Evolutionary conservation across 2,888 invertebrate species (phyloP).

Genomic region (Dendrolimus houi): DNA sequence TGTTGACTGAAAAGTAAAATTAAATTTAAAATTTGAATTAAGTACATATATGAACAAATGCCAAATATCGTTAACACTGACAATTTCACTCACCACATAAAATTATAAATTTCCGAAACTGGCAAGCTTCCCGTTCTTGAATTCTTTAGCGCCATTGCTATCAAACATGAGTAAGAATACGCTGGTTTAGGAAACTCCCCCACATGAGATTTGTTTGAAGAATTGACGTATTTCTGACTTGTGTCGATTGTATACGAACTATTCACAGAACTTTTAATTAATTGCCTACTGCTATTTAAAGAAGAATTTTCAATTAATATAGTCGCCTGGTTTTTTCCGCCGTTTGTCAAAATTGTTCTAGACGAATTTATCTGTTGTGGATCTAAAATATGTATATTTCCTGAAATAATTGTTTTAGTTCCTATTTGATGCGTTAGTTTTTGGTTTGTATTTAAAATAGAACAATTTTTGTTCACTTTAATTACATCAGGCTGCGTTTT

Average conservation of each 20-base stretch:
- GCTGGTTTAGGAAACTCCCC: slow-evolving; percentile 94
- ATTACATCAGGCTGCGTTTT: slow-evolving; percentile 61
- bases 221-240: slow-evolving; percentile 59
- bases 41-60: too few relatives aligned
- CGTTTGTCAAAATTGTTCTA: slow-evolving; percentile 68
- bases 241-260: slow-evolving; percentile 56
- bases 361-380: slow-evolving; percentile 54
- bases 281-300: slow-evolving; percentile 62
- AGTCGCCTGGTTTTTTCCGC: slow-evolving; percentile 64
- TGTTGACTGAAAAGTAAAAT: slow-evolving; percentile 84
- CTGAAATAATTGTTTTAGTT: slow-evolving; percentile 70
- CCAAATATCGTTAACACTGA: too few relatives aligned
- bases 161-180: slow-evolving; percentile 98
- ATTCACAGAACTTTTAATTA: slow-evolving; percentile 64
- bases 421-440: slow-evolving; percentile 62
- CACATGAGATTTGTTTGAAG: slow-evolving; percentile 56
- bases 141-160: slow-evolving; percentile 98
- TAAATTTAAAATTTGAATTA: slow-evolving; percentile 9
- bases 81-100: slow-evolving; percentile 89
- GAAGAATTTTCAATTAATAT: slow-evolving; percentile 70
- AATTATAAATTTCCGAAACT: slow-evolving; percentile 98
- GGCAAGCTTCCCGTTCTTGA: slow-evolving; percentile 95
- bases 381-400: slow-evolving; percentile 72
- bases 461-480: slow-evolving; percentile 66
- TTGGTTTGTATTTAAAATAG: slow-evolving; percentile 63